phyloP scores from a whole-genome alignment of 2,113 vertebrate genomes.

The Mastomys natalensis region DNA sequence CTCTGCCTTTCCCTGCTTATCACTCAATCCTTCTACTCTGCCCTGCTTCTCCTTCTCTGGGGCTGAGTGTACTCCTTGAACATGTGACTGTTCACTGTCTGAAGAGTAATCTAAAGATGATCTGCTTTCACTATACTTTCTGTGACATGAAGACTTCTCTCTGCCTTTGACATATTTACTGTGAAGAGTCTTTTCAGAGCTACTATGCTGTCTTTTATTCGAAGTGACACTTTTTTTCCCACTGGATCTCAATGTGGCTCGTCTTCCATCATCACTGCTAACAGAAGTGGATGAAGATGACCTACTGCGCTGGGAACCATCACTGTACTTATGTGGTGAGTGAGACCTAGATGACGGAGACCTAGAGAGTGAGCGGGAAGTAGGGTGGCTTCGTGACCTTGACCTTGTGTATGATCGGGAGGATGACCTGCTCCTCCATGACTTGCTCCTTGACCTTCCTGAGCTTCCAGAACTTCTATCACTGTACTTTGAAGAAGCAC shows the following conservation, averaged over 20 bases:
- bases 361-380: constrained; percentile 89
- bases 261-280: constrained; percentile 80
- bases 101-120: constrained; percentile 84
- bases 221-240: constrained; percentile 84
- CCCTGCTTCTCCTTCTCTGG: constrained; percentile 73
- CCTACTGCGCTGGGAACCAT: constrained; percentile 88
- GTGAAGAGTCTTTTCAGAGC: constrained; percentile 82
- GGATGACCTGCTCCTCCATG: constrained; percentile 91
- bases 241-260: constrained; percentile 70
- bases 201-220: constrained; percentile 84
- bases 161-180: constrained; percentile 72
- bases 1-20: constrained; percentile 83
- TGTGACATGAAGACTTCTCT: constrained; percentile 68
- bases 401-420: constrained; percentile 91
- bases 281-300: constrained; percentile 89
- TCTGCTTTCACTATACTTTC: constrained; percentile 79
- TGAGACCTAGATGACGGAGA: constrained; percentile 86
- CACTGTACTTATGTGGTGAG: constrained; percentile 85
- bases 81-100: constrained; percentile 80
- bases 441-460: constrained; percentile 87
- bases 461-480: constrained; percentile 86
- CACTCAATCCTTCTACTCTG: constrained; percentile 58
- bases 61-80: constrained; percentile 57
- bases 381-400: constrained; percentile 89
- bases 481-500: constrained; percentile 84